These are phyloP conservation scores for Zaprionus inermis DNA, from an alignment of 1,140 invertebrate species.

Conservation along the genomic window DNA sequence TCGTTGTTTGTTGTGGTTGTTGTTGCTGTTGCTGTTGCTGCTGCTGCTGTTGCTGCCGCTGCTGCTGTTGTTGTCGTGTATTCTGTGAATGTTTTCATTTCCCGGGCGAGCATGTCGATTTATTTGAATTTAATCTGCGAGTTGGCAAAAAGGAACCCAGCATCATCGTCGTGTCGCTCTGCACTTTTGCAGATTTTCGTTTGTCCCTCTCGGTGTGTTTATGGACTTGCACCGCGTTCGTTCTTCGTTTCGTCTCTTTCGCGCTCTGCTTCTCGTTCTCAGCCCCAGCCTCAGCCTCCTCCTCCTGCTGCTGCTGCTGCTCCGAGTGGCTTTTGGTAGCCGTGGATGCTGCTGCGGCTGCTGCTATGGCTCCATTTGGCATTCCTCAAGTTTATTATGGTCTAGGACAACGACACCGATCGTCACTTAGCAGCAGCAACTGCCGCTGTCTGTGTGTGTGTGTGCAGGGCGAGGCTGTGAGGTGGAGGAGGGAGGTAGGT, in stretches of 20 bases:
- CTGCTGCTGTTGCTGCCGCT: not conserved
- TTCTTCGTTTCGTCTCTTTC: slow-evolving; percentile 16
- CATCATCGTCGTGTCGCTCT: slow-evolving; percentile 3
- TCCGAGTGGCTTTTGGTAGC: not conserved
- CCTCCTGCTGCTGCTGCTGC: not conserved
- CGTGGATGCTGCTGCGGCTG: not conserved
- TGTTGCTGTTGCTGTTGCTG: not conserved
- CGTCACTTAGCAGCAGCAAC: slow-evolving; percentile 11
- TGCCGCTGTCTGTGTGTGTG: not conserved
- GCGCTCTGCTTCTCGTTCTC: slow-evolving; percentile 34
- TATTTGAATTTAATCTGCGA: slow-evolving; percentile 81
- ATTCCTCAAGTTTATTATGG: slow-evolving; percentile 69
- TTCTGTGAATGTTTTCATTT: slow-evolving; percentile 80
- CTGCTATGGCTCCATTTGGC: slow-evolving; percentile 13
- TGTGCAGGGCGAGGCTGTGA: not conserved
- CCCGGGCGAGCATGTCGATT: slow-evolving; percentile 78
- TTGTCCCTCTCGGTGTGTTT: slow-evolving; percentile 11
- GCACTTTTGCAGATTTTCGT: slow-evolving; percentile 22
- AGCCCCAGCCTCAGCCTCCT: slow-evolving; percentile 2
- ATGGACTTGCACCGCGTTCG: slow-evolving; percentile 42
- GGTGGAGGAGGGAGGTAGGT: not conserved
- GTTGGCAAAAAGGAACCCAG: not conserved
- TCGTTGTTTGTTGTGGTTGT: slow-evolving; percentile 40
- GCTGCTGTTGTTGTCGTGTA: slow-evolving; percentile 57
- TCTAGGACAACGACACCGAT: slow-evolving; percentile 64